Percentiles rank a stretch among this genome's conserved stretches.
Conservation (phyloP, 1,140 invertebrate species). For the Myzus persicae region DNA sequence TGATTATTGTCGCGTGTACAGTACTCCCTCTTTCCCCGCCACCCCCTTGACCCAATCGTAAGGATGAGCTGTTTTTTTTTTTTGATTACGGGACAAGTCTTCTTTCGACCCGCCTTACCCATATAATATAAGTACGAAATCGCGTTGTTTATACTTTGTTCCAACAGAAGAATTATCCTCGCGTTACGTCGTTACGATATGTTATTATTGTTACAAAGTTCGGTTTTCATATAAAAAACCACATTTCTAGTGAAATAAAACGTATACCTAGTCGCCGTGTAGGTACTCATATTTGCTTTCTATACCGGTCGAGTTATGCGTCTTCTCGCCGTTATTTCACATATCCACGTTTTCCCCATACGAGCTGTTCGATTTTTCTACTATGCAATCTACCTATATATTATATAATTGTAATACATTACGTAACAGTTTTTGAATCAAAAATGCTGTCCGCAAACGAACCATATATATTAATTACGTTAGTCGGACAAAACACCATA, state of each 20-base stretch:
- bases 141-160: not conserved
- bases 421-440: constrained; percentile 25
- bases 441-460: not conserved
- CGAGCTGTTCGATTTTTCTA: not conserved
- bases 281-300: not conserved
- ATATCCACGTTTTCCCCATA: not conserved
- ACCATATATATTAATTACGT: not conserved
- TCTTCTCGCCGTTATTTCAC: not conserved
- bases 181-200: not conserved
- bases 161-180: not conserved
- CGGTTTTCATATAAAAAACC: not conserved
- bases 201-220: not conserved
- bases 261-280: not conserved
- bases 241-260: not conserved
- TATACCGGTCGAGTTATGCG: not conserved
- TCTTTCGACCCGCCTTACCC: not conserved
- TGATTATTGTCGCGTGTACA: not conserved
- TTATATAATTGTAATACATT: not conserved
- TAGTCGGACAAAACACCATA: not conserved
- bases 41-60: not conserved
- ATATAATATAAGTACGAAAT: not conserved
- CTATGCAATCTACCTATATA: not conserved
- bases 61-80: not conserved
- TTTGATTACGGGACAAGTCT: no score
- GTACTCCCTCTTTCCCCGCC: not conserved